Evolutionary conservation across 2,888 invertebrate species (phyloP), one percentile per base, ranked within the genome.

Genomic region (Catotricha subobsoleta): DNA sequence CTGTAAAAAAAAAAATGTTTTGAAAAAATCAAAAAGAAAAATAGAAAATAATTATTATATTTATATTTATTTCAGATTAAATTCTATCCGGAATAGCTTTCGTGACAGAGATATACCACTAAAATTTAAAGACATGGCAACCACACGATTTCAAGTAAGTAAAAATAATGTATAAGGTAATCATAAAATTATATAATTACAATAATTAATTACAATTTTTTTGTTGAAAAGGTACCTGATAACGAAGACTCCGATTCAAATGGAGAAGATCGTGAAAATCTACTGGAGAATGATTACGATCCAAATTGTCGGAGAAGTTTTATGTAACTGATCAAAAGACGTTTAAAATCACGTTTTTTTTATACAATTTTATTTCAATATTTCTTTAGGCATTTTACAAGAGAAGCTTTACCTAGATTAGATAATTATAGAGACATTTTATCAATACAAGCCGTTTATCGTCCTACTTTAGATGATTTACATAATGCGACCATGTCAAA

Each of bases 341-440:
- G 48, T 47, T 33, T n/a, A 23, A 30, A 28, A 31, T 36, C 40
- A 42, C 25, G 16, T n/a, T 12, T 3, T 16, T 25, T 28, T 27
- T 36, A 28, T 20, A 16, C 29, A 30, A 23, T 28, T 31, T 18
- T n/a, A 16, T 21, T 15, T 18, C 4, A 7, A 30, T 23, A 20
- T 29, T 33, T 41, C 29, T 16, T 10, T 55, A 79, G 82, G 47
- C 82, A 87, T 57, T 77, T 87, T 58, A 90, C 88, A 18, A 66
- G 87, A 43, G 88, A 90, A 64, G 88, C 86, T 7, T 60, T 88
- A 45, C 88, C 88, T 2, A 70, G 87, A 40, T 62, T 88, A 61
- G 88, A 88, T 60, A 87, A 88, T 65, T 88, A 88, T 64, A 72
- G 88, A 48, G 86, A 88, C 54, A 82, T 87, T 51, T 70, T 86